Evolutionary conservation across 2,888 invertebrate genomes (phyloP).

Genomic region (Meteorus cinctellus): DNA sequence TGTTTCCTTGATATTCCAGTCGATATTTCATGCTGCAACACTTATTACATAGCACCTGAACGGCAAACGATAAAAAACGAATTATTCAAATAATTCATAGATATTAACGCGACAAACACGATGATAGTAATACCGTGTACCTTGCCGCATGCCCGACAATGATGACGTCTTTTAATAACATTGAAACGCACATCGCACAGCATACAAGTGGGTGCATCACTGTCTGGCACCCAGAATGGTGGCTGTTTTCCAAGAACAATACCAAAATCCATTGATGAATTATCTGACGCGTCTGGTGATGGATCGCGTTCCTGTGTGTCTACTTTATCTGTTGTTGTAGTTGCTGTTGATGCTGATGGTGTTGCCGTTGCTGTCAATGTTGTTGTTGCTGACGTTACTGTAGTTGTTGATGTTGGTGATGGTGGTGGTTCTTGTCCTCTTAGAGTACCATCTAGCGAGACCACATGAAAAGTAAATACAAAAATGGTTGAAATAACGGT

Average conservation of each 20-base stretch:
- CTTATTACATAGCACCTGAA: constrained; percentile 84
- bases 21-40: constrained; percentile 84
- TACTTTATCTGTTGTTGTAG: background rate
- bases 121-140: constrained; percentile 71
- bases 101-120: background rate
- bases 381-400: background rate
- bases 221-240: constrained; percentile 91
- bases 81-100: background rate
- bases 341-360: background rate
- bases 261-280: constrained; percentile 64
- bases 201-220: constrained; percentile 87
- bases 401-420: too few relatives aligned
- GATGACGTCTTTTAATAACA: constrained; percentile 87
- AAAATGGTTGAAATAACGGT: background rate
- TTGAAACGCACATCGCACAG: constrained; percentile 88
- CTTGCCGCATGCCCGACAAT: constrained; percentile 90
- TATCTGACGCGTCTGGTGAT: constrained; percentile 67
- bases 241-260: constrained; percentile 81
- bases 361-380: background rate
- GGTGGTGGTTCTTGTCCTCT: constrained; percentile 55
- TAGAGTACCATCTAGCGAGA: constrained; percentile 59
- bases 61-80: background rate
- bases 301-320: constrained; percentile 53
- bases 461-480: constrained; percentile 42
- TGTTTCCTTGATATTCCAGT: constrained; percentile 82